Base-by-base conservation (phyloP, 1,140 invertebrate species). In the Ctenoplectra terminalis region DNA sequence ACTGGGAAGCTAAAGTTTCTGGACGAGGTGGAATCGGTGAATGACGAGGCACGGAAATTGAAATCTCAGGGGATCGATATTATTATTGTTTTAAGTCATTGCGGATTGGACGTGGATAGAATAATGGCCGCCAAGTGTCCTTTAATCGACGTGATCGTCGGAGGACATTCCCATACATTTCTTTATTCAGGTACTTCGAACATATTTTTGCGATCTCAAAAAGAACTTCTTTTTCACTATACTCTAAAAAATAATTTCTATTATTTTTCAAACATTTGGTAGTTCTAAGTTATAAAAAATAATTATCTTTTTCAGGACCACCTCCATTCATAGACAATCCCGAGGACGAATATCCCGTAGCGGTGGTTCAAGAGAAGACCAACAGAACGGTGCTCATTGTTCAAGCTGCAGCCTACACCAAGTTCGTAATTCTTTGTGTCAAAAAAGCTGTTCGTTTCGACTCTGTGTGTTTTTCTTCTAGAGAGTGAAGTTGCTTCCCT, bases 91-190 rank as follows among this genome's bases (percentile, higher is more conserved):
- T 92, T 98, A 54, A 97, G 97, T 9, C 97, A 98, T 88, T 96
- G 96, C 73, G 97, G 97, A 2, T 94, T 96, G 58, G 93, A 95
- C 17, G 95, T 96, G 31, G 97, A 98, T 89, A 92, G 96, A 88
- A 88, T 93, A 73, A 96, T 98, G 75, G 98, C 97, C 0, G 85
- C 86, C 23, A 93, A 95, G 43, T 95, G 94, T 46, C 93, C 95
- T 43, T 93, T 96, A 58, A 95, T 98, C 50, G 96, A 97, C 78
- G 95, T 97, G 1, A 97, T 99, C 80, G 97, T 99, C 34, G 98
- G 98, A 20, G 97, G 96, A n/a, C 98, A 99, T 89, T 97, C 97
- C 7, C 97, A 98, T 88, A 97, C 97, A 0, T 95, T 98, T 82
- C 93, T 98, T 0, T 97, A 95, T 89, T 95, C 94, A 2, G 95